phyloP scores from a whole-genome alignment of 2,888 invertebrate genomes.

The Drosophila fulvimacula region DNA sequence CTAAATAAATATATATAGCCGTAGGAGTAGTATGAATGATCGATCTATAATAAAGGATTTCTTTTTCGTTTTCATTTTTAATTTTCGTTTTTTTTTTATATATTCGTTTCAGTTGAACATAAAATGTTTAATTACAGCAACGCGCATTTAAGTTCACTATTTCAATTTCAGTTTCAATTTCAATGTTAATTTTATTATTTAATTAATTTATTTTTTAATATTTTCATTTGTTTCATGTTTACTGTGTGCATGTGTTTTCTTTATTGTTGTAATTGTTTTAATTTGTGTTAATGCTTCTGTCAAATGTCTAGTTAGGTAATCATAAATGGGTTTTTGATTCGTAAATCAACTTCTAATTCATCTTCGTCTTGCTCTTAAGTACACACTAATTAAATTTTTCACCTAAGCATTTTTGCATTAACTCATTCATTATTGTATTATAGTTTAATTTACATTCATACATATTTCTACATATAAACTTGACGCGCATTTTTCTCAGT shows the following conservation, averaged over 20 bases:
- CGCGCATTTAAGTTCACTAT: conserved; percentile 76
- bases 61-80: conserved; percentile 19
- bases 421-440: conserved; percentile 53
- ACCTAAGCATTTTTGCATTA: conserved; percentile 78
- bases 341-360: neutral
- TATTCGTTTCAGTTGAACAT: conserved; percentile 57
- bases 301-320: conserved; percentile 70
- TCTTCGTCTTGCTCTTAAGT: conserved; percentile 58
- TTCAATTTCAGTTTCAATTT: conserved; percentile 59
- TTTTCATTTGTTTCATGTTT: conserved; percentile 9
- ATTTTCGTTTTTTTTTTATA: conserved; percentile 38
- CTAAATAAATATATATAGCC: conserved; percentile 67
- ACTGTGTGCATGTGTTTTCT: neutral
- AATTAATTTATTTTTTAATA: conserved; percentile 27
- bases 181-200: conserved; percentile 23
- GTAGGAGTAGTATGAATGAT: conserved; percentile 42
- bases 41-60: conserved; percentile 29
- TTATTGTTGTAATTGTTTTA: conserved; percentile 41
- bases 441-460: conserved; percentile 72
- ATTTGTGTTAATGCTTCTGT: conserved; percentile 49
- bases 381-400: conserved; percentile 81
- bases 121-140: conserved; percentile 75
- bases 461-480: conserved; percentile 72
- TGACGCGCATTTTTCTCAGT: conserved; percentile 48
- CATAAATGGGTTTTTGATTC: conserved; percentile 37